Base-by-base conservation (phyloP, 1,140 invertebrate genomes). In the Temnothorax curvispinosus region DNA sequence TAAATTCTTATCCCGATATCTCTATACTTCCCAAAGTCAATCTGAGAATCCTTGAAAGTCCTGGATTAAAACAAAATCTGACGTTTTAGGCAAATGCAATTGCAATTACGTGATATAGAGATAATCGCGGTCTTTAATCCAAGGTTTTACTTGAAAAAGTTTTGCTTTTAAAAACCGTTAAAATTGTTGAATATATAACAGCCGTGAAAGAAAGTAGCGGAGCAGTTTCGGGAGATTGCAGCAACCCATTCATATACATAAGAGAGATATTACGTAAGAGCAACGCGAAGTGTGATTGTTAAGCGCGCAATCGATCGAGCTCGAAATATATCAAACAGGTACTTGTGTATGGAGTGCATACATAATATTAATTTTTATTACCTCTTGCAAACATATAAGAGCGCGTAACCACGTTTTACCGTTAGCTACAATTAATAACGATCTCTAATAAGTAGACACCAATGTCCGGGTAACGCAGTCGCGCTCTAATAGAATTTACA, bases 301-400 rank as follows among this genome's bases (percentile, higher is more conserved):
- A 58, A 27, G 18, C 3, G 27, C 2, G 11, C 3, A 4, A 76
- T 18, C 21, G 1, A 50, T 18, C 50, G 21, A 50, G 44, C 1
- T 54, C 4, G 35, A 13, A 62, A 62, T 41, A 41, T 50, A 52
- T 75, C 35, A 64, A 80, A 32, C 35, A 41, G 21, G 5, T 21
- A n/a, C 1, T 54, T 47, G 44, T 71, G 11, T 71, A 2, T 35
- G 58, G n/a, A 50, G 8, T 90, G 65, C 41, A 60, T 56, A 60
- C 74, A 77, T 89, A 91, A 93, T 89, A 91, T 92, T 81, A 89
- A 80, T 91, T 92, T 82, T 93, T 93, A 93, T 93, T 92, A 77
- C 90, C 72, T 91, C 87, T 92, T 90, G 54, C 82, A 88, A 87
- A 88, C 89, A 90, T 88, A 93, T 80, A 90, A 88, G 82, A 90